A percentile compares a stretch with the other conserved stretches of the same genome.
Evolutionary conservation across 1,140 invertebrate genomes (phyloP).

Genomic region (Euwallacea similis): DNA sequence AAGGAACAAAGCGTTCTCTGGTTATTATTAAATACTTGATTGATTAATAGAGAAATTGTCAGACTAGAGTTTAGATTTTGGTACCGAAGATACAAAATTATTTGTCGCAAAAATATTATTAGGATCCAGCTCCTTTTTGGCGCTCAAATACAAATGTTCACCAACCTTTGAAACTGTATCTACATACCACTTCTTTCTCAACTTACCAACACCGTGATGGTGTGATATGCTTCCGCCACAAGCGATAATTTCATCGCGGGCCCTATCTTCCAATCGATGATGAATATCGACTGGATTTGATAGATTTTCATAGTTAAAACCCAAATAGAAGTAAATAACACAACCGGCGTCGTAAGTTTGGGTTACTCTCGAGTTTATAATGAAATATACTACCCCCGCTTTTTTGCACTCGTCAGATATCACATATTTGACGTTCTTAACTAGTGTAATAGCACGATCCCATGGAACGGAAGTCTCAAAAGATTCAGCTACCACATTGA

Average conservation of each 20-base stretch:
- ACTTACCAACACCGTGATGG: slow-evolving; percentile 95
- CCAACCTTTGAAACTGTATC: slow-evolving; percentile 76
- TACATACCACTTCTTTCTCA: slow-evolving; percentile 83
- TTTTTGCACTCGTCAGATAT: slow-evolving; percentile 74
- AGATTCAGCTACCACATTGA: slow-evolving; percentile 88
- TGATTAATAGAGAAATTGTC: too few species aligned
- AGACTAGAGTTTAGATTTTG: slow-evolving; percentile 45
- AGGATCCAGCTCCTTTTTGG: slow-evolving; percentile 89
- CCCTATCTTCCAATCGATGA: slow-evolving; percentile 79
- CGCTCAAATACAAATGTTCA: slow-evolving; percentile 71
- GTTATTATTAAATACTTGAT: too few species aligned
- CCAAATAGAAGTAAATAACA: slow-evolving; percentile 98
- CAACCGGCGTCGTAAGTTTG: slow-evolving; percentile 97
- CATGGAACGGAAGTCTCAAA: slow-evolving; percentile 98
- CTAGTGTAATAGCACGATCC: slow-evolving; percentile 83
- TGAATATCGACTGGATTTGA: slow-evolving; percentile 79
- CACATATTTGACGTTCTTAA: slow-evolving; percentile 86
- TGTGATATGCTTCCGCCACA: slow-evolving; percentile 92
- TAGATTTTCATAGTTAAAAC: slow-evolving; percentile 75
- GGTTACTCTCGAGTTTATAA: slow-evolving; percentile 85
- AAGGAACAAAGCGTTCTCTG: too few species aligned
- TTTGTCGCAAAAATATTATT: slow-evolving; percentile 90
- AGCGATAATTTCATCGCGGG: slow-evolving; percentile 89
- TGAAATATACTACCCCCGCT: slow-evolving; percentile 62
- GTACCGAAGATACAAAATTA: slow-evolving; percentile 63